Percentiles rank a stretch among this genome's conserved stretches.
phyloP scores from a whole-genome alignment of 2,888 invertebrate genomes.

The Archips crataeganus region DNA sequence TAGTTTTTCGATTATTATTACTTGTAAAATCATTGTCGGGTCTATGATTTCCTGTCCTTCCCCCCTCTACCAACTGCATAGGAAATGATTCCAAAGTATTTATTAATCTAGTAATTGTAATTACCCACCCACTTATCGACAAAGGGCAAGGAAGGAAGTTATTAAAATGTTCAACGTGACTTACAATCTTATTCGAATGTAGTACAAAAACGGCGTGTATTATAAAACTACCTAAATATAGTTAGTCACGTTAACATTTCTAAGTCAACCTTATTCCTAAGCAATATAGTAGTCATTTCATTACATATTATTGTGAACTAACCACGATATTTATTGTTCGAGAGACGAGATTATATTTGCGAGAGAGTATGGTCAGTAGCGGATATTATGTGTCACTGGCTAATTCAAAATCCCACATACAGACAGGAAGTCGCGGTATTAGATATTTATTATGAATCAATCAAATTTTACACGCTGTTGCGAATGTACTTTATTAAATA shows the following conservation, averaged over 20 bases:
- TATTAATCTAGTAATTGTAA: neutral
- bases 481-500: slow-evolving; percentile 3
- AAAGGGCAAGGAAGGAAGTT: neutral
- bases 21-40: too few relatives aligned
- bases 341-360: neutral
- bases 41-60: too few relatives aligned
- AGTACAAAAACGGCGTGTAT: neutral
- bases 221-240: neutral
- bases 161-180: neutral
- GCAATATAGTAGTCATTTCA: neutral
- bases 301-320: neutral
- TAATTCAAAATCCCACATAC: slow-evolving; percentile 32
- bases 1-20: too few relatives aligned
- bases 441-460: slow-evolving; percentile 34
- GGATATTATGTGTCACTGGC: slow-evolving; percentile 37
- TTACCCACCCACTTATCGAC: too few relatives aligned
- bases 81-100: too few relatives aligned
- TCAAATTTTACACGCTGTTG: slow-evolving; percentile 27
- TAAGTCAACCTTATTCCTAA: neutral
- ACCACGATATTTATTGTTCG: neutral
- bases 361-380: slow-evolving; percentile 17
- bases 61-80: too few relatives aligned
- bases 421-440: slow-evolving; percentile 29
- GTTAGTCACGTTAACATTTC: neutral
- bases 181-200: neutral